Evolutionary conservation across 2,113 vertebrate genomes (phyloP).

Genomic region (Electrona antarctica): DNA sequence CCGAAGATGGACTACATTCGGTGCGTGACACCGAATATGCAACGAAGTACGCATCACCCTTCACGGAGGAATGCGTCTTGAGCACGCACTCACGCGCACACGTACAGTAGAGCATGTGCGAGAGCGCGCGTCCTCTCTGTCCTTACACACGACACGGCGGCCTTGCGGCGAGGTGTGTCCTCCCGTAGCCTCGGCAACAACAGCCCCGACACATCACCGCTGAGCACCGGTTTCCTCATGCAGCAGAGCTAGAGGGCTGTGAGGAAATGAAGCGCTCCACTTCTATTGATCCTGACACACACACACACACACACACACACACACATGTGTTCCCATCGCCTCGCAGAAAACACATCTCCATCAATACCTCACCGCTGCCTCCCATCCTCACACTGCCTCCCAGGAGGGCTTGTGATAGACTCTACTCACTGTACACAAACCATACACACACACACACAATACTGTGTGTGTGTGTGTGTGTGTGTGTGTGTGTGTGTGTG

Average conservation of each 20-base stretch:
- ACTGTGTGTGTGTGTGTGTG: conserved; percentile 63
- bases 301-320: not conserved
- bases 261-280: conserved; percentile 75
- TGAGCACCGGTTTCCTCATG: conserved; percentile 69
- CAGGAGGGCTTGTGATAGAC: conserved; percentile 77
- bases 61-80: too few relatives aligned
- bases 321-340: conserved; percentile 75
- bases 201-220: conserved; percentile 71
- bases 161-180: conserved; percentile 28
- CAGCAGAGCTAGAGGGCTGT: conserved; percentile 48
- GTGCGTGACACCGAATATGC: too few relatives aligned
- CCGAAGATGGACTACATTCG: too few relatives aligned
- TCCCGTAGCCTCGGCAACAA: conserved; percentile 64
- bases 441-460: conserved; percentile 71
- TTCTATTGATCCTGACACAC: conserved; percentile 74
- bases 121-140: conserved; percentile 16
- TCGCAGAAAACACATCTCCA: conserved; percentile 78
- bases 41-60: too few relatives aligned
- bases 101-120: not conserved
- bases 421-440: conserved; percentile 76
- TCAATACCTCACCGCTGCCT: conserved; percentile 73
- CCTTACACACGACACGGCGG: conserved; percentile 37
- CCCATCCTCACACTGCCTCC: conserved; percentile 68
- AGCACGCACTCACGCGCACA: not conserved
- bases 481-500: too few relatives aligned